Base-by-base conservation (phyloP, 2,113 vertebrate species). In the Hylia prasina region DNA sequence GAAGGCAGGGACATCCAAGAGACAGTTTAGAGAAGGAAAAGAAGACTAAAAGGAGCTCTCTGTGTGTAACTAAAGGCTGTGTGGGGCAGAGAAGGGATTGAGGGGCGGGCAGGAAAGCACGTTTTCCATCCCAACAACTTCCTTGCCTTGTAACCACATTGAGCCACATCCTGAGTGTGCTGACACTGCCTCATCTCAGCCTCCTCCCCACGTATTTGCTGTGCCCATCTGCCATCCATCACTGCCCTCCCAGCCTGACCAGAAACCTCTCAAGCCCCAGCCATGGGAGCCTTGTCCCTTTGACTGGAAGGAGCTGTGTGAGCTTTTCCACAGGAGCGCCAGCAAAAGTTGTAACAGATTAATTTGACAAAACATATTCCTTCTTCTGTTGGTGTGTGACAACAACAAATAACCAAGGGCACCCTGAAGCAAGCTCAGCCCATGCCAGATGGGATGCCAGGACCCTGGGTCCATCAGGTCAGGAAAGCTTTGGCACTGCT, bases 91-190 rank as follows among this genome's bases (percentile, higher is more conserved):
- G 47, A 37, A 53, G 16, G 39, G 56, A 71, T n/a, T 39, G 82
- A 53, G 15, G n/a, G 6, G 2, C 13, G 9, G 13, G 30, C 12
- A 65, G 20, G 23, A 15, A 61, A 76, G 48, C 10, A 44, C 23
- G 23, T 57, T 87, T 76, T 45, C 60, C n/a, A 11, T 1, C 4
- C 25, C 37, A 65, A 7, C 27, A 69, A 16, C n/a, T 44, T 69
- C 42, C 37, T 30, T 11, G 0, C 10, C 19, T 75, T 0, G 0
- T 30, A 65, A 48, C 27, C 50, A 19, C 4, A 0, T 1, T 12
- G 75, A 66, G 21, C 18, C 68, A 51, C 25, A 51, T 22, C 33
- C 50, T 47, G 0, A 60, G 15, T 1, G 0, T 17, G 12, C 65
- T 57, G 72, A 16, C 6, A 3, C 17, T 4, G 2, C 40, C 47